Evolutionary conservation across 2,113 vertebrate species (phyloP), one percentile per base, ranked within the genome.

Genomic region (Chaenogobius annularis): DNA sequence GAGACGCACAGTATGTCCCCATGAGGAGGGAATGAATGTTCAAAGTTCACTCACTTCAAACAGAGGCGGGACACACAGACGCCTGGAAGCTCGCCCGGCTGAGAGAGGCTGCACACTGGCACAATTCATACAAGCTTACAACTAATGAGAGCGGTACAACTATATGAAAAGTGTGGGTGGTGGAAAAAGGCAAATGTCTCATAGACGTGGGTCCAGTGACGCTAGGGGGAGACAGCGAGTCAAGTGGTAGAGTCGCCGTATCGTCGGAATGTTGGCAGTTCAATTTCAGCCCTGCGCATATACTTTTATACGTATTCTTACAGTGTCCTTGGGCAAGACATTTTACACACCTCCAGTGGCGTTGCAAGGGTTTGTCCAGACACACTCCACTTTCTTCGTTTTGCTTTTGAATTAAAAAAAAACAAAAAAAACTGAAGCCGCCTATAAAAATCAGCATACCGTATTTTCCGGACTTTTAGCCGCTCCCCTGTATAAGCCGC

Each of bases 21-120:
- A 74, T 83, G 78, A 77, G 74, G 64, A 72, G 67, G 63, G 72
- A 20, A 80, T 70, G 64, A 19, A 50, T 69, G 92, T 88, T 90
- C 92, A 94, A 80, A 93, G 92, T 89, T 93, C 92, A 93, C 66
- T 79, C 73, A 84, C 80, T 54, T 89, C 91, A 94, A 93, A 93
- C 86, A 93, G 72, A 89, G 52, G 64, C 48, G 62, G 83, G 91
- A 92, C 91, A 90, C 72, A 81, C 74, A 79, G 92, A 90, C 90
- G 92, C 90, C 92, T 69, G 78, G 35, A 72, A 52, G 70, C 10
- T 68, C 71, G 72, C 15, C 66, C 69, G 78, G 19, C 78, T 75
- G 67, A 80, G 75, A 70, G 85, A 78, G 11, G 37, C 35, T 0
- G 9, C 37, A 43, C 59, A 22, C 11, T 12, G 55, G 55, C 17